phyloP scores from a whole-genome alignment of 2,888 invertebrate genomes.

The Drosophila falleni region DNA sequence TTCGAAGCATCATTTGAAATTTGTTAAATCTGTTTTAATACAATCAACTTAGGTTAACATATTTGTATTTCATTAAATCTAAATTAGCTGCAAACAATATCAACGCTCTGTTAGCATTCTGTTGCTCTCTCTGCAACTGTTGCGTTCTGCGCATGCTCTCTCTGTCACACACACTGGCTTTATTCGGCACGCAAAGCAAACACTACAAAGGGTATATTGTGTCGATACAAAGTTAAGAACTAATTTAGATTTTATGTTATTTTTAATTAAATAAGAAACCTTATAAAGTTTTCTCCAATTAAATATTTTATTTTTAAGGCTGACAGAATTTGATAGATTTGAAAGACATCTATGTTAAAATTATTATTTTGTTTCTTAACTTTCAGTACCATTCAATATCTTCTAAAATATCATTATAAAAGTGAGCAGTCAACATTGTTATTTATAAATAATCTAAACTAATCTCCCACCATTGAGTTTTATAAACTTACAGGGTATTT shows the following conservation, averaged over 20 bases:
- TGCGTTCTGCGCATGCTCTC: constrained; percentile 60
- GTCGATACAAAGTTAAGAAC: background rate
- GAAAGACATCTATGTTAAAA: no score
- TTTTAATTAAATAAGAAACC: no score
- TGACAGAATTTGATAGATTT: no score
- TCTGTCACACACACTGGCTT: constrained; percentile 29
- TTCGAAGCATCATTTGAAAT: background rate
- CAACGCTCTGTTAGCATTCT: constrained; percentile 36
- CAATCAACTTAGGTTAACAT: background rate
- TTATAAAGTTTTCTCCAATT: no score
- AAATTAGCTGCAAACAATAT: constrained; percentile 32
- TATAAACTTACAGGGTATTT: constrained; percentile 30
- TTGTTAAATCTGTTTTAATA: background rate
- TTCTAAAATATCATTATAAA: no score
- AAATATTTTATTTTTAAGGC: no score
- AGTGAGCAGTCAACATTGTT: no score
- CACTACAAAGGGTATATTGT: background rate
- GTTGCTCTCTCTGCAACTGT: constrained; percentile 56
- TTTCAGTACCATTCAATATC: no score
- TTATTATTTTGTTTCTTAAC: no score
- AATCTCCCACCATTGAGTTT: no score
- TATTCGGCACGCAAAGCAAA: background rate
- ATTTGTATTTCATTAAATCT: background rate
- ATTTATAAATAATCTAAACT: no score
- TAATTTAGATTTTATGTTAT: no score